These are phyloP conservation scores for Platysteira castanea DNA, from an alignment of 2,113 vertebrate species.

Conservation along the genomic window DNA sequence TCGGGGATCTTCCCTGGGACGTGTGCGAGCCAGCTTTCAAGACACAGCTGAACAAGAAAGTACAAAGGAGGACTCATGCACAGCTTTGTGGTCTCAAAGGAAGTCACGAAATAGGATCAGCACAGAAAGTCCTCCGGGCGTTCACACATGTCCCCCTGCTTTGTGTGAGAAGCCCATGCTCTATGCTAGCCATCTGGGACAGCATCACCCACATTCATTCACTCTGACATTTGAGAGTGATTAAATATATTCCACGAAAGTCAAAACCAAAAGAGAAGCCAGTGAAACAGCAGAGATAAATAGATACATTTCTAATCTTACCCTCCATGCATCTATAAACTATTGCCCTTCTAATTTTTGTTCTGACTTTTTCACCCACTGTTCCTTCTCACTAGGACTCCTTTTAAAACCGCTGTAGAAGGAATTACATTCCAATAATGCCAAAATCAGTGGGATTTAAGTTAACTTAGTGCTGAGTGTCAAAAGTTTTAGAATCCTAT, in stretches of 20 bases:
- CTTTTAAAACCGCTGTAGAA: neutral
- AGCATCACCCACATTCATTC: neutral
- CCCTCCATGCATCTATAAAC: neutral
- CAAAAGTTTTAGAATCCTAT: neutral
- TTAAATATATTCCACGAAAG: conserved; percentile 19
- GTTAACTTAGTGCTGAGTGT: neutral
- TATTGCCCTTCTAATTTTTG: neutral
- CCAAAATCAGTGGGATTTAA: neutral
- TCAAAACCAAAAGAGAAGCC: neutral
- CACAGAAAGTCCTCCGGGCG: neutral
- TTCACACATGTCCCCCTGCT: neutral
- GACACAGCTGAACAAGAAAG: neutral
- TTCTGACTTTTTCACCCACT: neutral
- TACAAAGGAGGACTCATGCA: neutral
- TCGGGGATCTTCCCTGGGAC: neutral
- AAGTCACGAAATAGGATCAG: neutral
- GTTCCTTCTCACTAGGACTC: neutral
- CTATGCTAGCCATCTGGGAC: neutral
- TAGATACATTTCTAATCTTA: conserved; percentile 17
- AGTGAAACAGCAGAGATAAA: conserved; percentile 12
- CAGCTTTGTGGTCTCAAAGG: neutral
- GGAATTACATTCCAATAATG: neutral
- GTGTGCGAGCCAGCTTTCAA: neutral
- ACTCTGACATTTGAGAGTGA: conserved; percentile 1
- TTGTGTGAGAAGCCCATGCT: conserved; percentile 25